phyloP scores from a whole-genome alignment of 1,140 invertebrate genomes.

The Drosophila lini region DNA sequence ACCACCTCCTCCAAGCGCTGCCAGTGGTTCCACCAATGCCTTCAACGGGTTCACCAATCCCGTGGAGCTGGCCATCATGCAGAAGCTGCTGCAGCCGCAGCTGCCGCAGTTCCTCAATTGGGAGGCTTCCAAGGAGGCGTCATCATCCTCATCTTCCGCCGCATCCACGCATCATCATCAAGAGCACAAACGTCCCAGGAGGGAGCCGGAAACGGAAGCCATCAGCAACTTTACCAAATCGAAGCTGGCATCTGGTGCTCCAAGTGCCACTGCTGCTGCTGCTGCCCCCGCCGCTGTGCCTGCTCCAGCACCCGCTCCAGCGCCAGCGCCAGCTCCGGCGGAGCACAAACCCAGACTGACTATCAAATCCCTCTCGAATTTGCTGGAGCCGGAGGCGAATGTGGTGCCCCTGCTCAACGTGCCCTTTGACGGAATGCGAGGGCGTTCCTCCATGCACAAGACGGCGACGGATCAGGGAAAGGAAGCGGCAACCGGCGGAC shows the following conservation, averaged over 20 bases:
- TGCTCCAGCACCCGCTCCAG: not conserved
- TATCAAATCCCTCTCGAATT: constrained; percentile 87
- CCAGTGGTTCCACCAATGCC: constrained; percentile 25
- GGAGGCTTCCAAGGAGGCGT: constrained; percentile 38
- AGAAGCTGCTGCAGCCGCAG: constrained; percentile 85
- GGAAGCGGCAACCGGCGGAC: constrained; percentile 55
- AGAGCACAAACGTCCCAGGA: constrained; percentile 64
- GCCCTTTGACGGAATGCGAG: constrained; percentile 65
- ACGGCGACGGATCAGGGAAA: constrained; percentile 35
- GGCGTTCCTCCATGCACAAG: constrained; percentile 43
- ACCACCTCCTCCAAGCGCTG: constrained; percentile 13
- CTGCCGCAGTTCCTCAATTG: constrained; percentile 51
- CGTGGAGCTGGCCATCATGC: constrained; percentile 88
- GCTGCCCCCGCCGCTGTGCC: constrained; percentile 9
- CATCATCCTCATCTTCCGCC: constrained; percentile 53
- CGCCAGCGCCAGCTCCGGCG: constrained; percentile 26
- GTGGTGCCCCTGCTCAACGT: constrained; percentile 69
- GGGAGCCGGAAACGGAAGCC: constrained; percentile 51
- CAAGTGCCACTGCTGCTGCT: constrained; percentile 19
- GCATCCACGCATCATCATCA: constrained; percentile 66
- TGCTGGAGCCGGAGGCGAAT: constrained; percentile 85
- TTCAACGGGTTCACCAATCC: constrained; percentile 85
- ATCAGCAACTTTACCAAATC: constrained; percentile 19
- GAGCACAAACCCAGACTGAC: constrained; percentile 86
- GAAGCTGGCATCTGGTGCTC: constrained; percentile 14